These are phyloP conservation scores for Terrapene triunguis DNA, from an alignment of 2,113 vertebrate species.

Conservation along the genomic window DNA sequence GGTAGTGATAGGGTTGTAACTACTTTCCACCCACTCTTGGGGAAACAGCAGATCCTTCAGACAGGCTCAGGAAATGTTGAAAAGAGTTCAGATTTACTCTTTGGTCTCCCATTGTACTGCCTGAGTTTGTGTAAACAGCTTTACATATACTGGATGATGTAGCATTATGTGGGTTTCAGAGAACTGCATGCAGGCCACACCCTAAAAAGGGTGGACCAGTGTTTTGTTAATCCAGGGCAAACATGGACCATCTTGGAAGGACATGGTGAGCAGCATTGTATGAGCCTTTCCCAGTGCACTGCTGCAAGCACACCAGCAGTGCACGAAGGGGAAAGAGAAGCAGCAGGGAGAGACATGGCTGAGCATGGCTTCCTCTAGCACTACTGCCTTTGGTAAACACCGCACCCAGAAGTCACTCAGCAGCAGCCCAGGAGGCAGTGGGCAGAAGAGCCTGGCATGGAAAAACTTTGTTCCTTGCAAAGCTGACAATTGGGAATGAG, in stretches of 20 bases:
- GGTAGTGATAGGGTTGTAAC: neutral
- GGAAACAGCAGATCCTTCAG: neutral
- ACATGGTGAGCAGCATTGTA: neutral
- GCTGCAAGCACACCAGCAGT: neutral
- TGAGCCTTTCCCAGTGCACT: neutral
- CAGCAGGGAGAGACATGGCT: neutral
- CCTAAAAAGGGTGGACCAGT: neutral
- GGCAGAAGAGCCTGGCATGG: neutral
- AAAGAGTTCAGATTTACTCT: neutral
- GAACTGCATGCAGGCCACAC: neutral
- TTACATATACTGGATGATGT: neutral
- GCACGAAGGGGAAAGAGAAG: neutral
- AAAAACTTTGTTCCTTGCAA: neutral
- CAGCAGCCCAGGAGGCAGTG: rapidly evolving
- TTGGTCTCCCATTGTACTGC: neutral
- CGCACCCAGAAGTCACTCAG: neutral
- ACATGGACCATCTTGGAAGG: neutral
- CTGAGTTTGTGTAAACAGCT: conserved; percentile 9
- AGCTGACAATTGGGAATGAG: neutral
- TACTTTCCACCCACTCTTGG: neutral
- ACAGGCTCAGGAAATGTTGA: neutral
- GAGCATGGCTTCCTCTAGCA: neutral
- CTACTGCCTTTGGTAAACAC: neutral
- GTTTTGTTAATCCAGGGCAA: neutral
- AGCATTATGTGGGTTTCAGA: neutral